Conservation (phyloP, 2,113 vertebrate genomes). For the Perccottus glenii region DNA sequence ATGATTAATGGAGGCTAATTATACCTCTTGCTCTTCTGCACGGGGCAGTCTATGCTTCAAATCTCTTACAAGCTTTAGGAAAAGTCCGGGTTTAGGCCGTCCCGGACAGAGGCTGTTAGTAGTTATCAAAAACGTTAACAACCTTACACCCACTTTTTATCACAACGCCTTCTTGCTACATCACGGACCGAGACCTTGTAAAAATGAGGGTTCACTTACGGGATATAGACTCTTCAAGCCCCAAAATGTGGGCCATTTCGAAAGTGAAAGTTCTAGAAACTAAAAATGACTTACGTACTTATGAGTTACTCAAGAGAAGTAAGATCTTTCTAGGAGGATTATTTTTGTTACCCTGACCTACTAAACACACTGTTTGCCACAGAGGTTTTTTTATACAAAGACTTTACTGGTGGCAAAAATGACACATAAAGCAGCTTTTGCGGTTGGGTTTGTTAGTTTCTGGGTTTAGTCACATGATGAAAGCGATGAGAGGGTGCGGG, state of each 20-base stretch:
- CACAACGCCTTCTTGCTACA: conserved; percentile 17
- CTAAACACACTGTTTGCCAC: conserved; percentile 18
- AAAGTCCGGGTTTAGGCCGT: conserved; percentile 46
- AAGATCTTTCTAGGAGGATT: conserved; percentile 20
- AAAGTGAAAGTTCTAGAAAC: not conserved
- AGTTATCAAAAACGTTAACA: conserved; percentile 63
- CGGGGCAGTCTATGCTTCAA: conserved; percentile 31
- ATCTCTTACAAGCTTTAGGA: conserved; percentile 21
- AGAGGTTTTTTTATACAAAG: conserved; percentile 17
- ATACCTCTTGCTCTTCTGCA: conserved; percentile 53
- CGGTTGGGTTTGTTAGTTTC: conserved; percentile 23
- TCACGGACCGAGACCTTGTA: conserved; percentile 28
- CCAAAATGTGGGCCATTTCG: not conserved
- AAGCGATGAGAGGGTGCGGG: not conserved
- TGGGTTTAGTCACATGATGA: conserved; percentile 59
- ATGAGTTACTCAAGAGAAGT: conserved; percentile 1
- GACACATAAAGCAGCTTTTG: conserved; percentile 38
- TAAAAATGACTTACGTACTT: too few relatives aligned
- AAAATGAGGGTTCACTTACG: conserved; percentile 13
- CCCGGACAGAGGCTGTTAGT: conserved; percentile 60
- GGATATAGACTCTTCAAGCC: not conserved
- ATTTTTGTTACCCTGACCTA: conserved; percentile 34
- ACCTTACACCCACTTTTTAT: conserved; percentile 53
- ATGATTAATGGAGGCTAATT: conserved; percentile 62
- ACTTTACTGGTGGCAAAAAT: conserved; percentile 12